Evolutionary conservation across 2,888 invertebrate genomes (phyloP).

Genomic region (Mallateleia sp.): DNA sequence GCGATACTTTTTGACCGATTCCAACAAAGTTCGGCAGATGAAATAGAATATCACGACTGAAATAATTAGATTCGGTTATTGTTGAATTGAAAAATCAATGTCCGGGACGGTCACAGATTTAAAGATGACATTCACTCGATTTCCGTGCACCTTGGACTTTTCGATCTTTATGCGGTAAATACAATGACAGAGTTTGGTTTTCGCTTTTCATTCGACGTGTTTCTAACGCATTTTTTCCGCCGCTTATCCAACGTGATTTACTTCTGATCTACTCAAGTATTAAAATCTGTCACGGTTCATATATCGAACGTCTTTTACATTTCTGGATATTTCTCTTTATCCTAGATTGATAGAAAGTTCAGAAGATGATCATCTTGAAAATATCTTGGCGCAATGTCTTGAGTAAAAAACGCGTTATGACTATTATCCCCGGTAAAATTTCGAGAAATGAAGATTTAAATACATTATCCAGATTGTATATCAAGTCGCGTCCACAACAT

Average conservation of each 20-base stretch:
- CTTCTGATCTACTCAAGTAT: slow-evolving; percentile 86
- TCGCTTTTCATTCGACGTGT: slow-evolving; percentile 57
- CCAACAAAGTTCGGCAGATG: slow-evolving; percentile 26
- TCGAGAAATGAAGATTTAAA: slow-evolving; percentile 26
- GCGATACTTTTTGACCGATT: slow-evolving; percentile 39
- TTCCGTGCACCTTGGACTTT: slow-evolving; percentile 88
- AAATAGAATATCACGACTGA: slow-evolving; percentile 82
- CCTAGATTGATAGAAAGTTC: neutral
- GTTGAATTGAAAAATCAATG: slow-evolving; percentile 83
- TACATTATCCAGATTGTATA: slow-evolving; percentile 76
- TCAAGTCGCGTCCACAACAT: slow-evolving; percentile 77
- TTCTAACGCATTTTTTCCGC: slow-evolving; percentile 77
- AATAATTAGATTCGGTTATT: slow-evolving; percentile 87
- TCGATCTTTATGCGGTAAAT: slow-evolving; percentile 86
- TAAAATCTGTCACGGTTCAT: slow-evolving; percentile 83
- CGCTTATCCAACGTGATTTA: slow-evolving; percentile 87
- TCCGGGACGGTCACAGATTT: slow-evolving; percentile 88
- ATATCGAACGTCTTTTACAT: slow-evolving; percentile 8
- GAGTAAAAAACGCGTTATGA: slow-evolving; percentile 9
- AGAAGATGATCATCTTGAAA: neutral
- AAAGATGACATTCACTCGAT: slow-evolving; percentile 87
- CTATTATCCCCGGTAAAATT: slow-evolving; percentile 27
- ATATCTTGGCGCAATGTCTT: neutral
- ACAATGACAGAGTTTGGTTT: slow-evolving; percentile 70
- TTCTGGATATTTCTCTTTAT: slow-evolving; percentile 1